These are phyloP conservation scores for Bostrychus sinensis DNA, from an alignment of 2,113 vertebrate genomes.

Conservation along the genomic window DNA sequence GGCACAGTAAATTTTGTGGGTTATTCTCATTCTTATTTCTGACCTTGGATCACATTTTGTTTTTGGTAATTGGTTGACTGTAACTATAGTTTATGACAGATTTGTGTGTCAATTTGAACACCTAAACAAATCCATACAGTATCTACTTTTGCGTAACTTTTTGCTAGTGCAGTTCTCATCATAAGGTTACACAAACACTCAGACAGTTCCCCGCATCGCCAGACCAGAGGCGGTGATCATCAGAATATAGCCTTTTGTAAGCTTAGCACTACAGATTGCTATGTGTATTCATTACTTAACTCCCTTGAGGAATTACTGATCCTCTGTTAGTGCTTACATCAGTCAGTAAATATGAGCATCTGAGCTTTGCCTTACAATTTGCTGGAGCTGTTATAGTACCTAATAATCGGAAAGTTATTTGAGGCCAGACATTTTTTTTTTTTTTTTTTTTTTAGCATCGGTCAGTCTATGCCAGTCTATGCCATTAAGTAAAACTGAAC, in stretches of 20 bases:
- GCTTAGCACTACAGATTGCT: constrained; percentile 25
- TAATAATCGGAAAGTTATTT: constrained; percentile 27
- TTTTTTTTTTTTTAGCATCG: no score
- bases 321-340: constrained; percentile 41
- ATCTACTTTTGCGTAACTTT: no score
- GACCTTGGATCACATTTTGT: no score
- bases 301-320: constrained; percentile 33
- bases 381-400: constrained; percentile 10
- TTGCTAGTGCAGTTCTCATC: constrained; percentile 3
- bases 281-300: constrained; percentile 48
- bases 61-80: no score
- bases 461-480: no score
- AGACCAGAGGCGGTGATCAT: constrained; percentile 28
- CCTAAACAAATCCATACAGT: no score
- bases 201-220: constrained; percentile 33
- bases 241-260: constrained; percentile 49
- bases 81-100: no score
- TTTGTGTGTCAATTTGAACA: no score
- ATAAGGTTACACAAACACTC: constrained; percentile 21
- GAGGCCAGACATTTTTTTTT: constrained; percentile 12
- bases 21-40: no score
- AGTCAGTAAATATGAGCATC: constrained; percentile 32
- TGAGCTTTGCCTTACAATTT: constrained; percentile 20
- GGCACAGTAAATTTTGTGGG: no score
- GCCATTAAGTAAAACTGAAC: no score